A percentile compares a stretch with the other conserved stretches of the same genome.
These are phyloP conservation scores for Malurus elegans DNA, from an alignment of 2,113 vertebrate species.

Conservation along the genomic window DNA sequence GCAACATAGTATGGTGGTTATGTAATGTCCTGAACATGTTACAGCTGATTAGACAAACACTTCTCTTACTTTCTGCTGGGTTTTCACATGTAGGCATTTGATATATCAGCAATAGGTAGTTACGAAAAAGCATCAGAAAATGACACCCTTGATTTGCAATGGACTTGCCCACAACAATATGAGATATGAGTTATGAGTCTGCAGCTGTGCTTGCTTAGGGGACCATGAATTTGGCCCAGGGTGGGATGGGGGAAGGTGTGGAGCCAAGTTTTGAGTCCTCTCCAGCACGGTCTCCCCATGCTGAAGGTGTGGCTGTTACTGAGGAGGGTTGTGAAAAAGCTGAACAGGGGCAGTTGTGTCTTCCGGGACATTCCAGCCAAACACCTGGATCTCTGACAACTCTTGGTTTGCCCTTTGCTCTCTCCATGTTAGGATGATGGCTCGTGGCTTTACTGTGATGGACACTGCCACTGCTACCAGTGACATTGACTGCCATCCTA, in stretches of 20 bases:
- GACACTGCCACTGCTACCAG: background rate
- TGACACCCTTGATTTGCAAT: background rate
- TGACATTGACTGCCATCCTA: background rate
- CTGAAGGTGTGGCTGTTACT: background rate
- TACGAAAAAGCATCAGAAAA: background rate
- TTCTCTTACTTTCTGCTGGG: background rate
- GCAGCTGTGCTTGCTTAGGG: background rate
- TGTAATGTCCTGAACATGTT: background rate
- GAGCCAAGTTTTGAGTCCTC: background rate
- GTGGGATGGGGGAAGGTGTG: background rate
- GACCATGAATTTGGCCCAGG: background rate
- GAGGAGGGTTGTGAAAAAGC: background rate
- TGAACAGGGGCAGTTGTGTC: background rate
- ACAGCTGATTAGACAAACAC: background rate
- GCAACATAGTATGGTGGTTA: background rate
- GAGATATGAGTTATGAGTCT: accelerated
- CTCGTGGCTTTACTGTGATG: background rate
- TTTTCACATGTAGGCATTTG: background rate
- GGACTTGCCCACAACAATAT: accelerated
- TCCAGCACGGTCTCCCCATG: accelerated
- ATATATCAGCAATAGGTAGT: background rate
- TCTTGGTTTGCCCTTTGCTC: background rate
- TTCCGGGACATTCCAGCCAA: accelerated
- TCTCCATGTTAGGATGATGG: background rate
- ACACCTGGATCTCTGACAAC: background rate